Conservation (phyloP, 2,797 vertebrate genomes). For the Rhinichthys osculus region DNA sequence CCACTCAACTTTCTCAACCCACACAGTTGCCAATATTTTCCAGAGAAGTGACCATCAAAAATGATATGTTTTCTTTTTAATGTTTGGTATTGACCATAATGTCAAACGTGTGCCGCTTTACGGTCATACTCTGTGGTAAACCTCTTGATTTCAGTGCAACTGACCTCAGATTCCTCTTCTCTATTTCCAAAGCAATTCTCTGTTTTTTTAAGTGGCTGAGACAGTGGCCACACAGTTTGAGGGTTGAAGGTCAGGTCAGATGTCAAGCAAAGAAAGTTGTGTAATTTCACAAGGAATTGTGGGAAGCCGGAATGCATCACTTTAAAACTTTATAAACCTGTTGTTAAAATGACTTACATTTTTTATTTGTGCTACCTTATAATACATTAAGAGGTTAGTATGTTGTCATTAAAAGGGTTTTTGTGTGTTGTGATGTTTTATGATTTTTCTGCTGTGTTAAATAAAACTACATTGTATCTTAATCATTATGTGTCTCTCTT, state of each 20-base stretch:
- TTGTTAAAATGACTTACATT: background rate
- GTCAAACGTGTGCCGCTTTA: background rate
- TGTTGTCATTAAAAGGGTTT: background rate
- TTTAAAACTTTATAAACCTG: background rate
- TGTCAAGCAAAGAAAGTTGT: background rate
- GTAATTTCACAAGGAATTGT: background rate
- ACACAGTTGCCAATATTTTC: slow-evolving; percentile 1
- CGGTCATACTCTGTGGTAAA: background rate
- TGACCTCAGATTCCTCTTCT: slow-evolving; percentile 10
- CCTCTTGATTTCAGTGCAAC: background rate
- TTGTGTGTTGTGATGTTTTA: background rate
- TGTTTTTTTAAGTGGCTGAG: background rate
- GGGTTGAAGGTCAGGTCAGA: background rate
- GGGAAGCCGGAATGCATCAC: background rate
- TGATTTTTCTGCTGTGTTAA: background rate
- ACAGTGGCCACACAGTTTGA: background rate
- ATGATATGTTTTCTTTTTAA: slow-evolving; percentile 7
- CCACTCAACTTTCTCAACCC: background rate
- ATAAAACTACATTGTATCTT: background rate
- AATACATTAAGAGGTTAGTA: background rate
- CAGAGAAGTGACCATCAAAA: slow-evolving; percentile 28
- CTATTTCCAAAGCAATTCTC: slow-evolving; percentile 12
- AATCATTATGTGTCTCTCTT: background rate
- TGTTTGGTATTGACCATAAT: slow-evolving; percentile 3
- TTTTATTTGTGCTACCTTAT: background rate